phyloP scores from a whole-genome alignment of 2,113 vertebrate genomes.

The Talpa occidentalis region DNA sequence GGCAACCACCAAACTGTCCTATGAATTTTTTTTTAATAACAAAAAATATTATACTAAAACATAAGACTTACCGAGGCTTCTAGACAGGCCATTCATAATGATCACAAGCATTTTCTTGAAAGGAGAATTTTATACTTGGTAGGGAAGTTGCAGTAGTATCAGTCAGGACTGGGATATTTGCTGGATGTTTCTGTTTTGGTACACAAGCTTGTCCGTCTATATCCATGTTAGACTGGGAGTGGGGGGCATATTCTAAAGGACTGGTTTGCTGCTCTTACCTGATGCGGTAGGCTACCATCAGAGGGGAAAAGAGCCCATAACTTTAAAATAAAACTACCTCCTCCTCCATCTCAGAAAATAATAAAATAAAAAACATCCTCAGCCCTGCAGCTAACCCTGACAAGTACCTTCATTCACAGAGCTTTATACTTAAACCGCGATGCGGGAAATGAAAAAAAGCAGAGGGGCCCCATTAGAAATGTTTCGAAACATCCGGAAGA shows the following conservation, averaged over 20 bases:
- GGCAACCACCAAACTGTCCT: neutral
- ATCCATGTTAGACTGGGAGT: constrained; percentile 86
- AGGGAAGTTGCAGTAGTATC: constrained; percentile 89
- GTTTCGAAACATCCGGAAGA: constrained; percentile 90
- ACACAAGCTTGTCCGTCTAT: constrained; percentile 89
- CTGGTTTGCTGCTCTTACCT: constrained; percentile 91
- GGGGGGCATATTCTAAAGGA: constrained; percentile 87
- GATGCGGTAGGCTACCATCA: constrained; percentile 89
- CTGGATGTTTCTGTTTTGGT: constrained; percentile 88
- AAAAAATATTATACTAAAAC: constrained; percentile 95
- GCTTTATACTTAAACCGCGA: constrained; percentile 87
- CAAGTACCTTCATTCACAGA: constrained; percentile 87
- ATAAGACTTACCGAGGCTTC: constrained; percentile 93
- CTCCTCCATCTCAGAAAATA: constrained; percentile 64
- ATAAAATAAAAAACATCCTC: constrained; percentile 80
- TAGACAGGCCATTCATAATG: constrained; percentile 92
- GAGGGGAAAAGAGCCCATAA: constrained; percentile 83
- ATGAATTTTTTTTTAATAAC: constrained; percentile 85
- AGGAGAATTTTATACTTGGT: constrained; percentile 88
- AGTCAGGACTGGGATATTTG: constrained; percentile 87
- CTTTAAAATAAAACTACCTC: constrained; percentile 84
- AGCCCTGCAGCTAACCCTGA: constrained; percentile 89
- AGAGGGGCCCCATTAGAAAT: constrained; percentile 86
- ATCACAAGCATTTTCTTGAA: constrained; percentile 90
- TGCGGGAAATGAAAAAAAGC: constrained; percentile 86